phyloP scores from a whole-genome alignment of 1,140 invertebrate genomes.

The Bombus ignitus region DNA sequence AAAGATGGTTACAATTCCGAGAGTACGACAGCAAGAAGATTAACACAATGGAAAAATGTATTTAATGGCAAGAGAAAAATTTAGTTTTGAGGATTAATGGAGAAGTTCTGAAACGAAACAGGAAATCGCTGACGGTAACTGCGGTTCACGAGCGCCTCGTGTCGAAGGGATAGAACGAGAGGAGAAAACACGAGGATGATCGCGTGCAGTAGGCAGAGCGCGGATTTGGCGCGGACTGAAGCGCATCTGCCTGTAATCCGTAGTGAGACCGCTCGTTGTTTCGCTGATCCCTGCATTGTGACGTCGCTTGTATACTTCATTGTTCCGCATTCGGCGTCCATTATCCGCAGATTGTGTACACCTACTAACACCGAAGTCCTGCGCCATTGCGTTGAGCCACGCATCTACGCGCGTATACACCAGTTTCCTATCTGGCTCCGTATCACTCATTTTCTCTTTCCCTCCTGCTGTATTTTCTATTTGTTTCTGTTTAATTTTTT shows the following conservation, averaged over 20 bases:
- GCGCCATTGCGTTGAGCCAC: conserved; percentile 49
- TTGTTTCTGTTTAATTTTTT: background rate
- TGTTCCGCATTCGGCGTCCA: conserved; percentile 65
- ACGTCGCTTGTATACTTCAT: conserved; percentile 71
- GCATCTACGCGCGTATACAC: conserved; percentile 40
- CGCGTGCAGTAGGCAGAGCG: conserved; percentile 53
- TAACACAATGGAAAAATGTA: background rate
- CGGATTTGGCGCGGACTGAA: conserved; percentile 58
- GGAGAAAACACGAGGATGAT: conserved; percentile 42
- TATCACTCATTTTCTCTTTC: conserved; percentile 17
- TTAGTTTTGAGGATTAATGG: background rate
- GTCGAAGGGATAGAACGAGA: background rate
- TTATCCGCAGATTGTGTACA: conserved; percentile 70
- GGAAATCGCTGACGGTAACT: conserved; percentile 10
- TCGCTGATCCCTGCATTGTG: conserved; percentile 79
- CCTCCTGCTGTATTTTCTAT: background rate
- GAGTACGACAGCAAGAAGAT: background rate
- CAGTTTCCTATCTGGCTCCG: background rate
- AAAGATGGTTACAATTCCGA: background rate
- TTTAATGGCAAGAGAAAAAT: background rate
- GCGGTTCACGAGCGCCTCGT: background rate
- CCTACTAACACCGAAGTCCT: conserved; percentile 57
- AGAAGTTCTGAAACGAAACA: background rate
- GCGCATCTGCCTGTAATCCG: conserved; percentile 80
- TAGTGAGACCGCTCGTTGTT: conserved; percentile 81